A percentile compares a stretch with the other conserved stretches of the same genome.
These are phyloP conservation scores for Fringilla coelebs DNA, from an alignment of 2,797 vertebrate genomes.

Conservation along the genomic window DNA sequence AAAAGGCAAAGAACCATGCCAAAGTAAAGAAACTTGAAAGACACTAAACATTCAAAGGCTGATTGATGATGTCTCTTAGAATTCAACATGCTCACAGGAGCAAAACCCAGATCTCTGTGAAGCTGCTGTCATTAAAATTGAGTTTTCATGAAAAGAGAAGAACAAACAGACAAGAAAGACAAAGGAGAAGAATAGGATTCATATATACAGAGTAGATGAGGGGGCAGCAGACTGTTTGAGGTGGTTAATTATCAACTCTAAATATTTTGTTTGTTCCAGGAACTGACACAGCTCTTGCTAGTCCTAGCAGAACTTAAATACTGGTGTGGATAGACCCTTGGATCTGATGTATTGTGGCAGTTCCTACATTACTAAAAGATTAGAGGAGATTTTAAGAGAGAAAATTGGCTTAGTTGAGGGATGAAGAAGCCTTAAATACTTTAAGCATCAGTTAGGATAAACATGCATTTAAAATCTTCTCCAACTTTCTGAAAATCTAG, in stretches of 20 bases:
- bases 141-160: background rate
- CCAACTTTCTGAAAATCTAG: background rate
- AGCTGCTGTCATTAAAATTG: background rate
- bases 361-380: background rate
- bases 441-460: background rate
- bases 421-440: conserved; percentile 22
- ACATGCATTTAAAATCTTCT: background rate
- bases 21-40: conserved; percentile 34
- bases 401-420: background rate
- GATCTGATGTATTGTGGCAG: background rate
- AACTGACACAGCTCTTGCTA: background rate
- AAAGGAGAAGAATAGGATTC: background rate
- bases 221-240: background rate
- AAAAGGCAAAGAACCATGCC: conserved; percentile 7
- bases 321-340: background rate
- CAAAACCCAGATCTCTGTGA: background rate
- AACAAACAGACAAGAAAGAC: background rate
- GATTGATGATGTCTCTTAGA: conserved; percentile 27
- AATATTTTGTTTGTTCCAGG: background rate
- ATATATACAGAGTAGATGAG: background rate
- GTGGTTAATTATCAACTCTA: background rate
- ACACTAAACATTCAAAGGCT: background rate
- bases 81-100: background rate
- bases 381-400: background rate
- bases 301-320: background rate